Percentiles rank a stretch among this genome's conserved stretches.
phyloP scores from a whole-genome alignment of 2,113 vertebrate species.

The Noturus placidus region DNA sequence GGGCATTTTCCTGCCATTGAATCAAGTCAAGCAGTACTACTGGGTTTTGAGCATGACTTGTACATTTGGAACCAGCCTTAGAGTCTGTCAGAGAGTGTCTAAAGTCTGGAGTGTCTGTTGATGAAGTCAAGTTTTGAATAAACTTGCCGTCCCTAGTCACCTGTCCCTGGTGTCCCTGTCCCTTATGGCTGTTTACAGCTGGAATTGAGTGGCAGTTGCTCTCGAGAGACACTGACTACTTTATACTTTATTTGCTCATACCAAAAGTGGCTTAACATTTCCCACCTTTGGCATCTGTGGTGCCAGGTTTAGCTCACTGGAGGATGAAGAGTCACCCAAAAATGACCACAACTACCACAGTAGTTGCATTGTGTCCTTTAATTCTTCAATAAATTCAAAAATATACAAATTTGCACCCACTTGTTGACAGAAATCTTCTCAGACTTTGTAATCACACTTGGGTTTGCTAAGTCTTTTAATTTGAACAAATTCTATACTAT shows the following conservation, averaged over 20 bases:
- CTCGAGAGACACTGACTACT: background rate
- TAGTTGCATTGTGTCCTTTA: constrained; percentile 52
- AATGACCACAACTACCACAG: constrained; percentile 44
- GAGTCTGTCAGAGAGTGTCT: background rate
- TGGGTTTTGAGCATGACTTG: background rate
- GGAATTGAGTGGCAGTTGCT: background rate
- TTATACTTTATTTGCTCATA: background rate
- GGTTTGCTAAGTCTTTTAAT: background rate
- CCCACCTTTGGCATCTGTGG: constrained; percentile 42
- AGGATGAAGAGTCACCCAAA: background rate
- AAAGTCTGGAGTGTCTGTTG: background rate
- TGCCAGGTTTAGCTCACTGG: too few relatives aligned
- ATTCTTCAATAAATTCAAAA: constrained; percentile 32
- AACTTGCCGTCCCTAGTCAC: background rate
- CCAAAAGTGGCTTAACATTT: background rate
- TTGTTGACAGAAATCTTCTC: constrained; percentile 14
- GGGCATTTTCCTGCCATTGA: background rate
- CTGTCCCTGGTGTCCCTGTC: background rate
- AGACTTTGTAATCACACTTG: background rate
- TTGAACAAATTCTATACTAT: background rate
- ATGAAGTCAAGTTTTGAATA: background rate
- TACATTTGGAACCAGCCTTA: background rate
- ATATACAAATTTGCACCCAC: background rate
- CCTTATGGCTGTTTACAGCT: background rate
- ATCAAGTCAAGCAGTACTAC: background rate